Evolutionary conservation across 2,113 vertebrate genomes (phyloP).

Genomic region (Crotalus horridus): DNA sequence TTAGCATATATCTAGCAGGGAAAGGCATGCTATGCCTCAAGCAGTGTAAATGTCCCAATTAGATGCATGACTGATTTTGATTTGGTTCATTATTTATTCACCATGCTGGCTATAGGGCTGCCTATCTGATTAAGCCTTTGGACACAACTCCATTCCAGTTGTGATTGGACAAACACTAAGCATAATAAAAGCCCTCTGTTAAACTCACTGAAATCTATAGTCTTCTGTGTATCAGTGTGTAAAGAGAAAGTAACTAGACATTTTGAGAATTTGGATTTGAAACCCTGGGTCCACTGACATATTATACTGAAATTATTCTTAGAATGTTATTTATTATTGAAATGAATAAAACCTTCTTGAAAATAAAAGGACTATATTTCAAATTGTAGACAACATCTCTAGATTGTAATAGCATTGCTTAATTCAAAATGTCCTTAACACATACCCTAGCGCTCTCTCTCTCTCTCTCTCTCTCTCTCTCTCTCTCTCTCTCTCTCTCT

Average conservation of each 20-base stretch:
- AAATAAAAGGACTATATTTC: not conserved
- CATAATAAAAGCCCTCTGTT: constrained; percentile 17
- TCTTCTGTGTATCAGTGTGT: not conserved
- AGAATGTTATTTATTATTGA: not conserved
- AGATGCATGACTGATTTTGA: constrained; percentile 75
- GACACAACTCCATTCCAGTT: constrained; percentile 50
- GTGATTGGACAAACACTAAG: constrained; percentile 37
- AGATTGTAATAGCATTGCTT: not conserved
- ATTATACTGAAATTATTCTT: not conserved
- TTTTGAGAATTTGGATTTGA: constrained; percentile 2
- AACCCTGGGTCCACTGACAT: not conserved
- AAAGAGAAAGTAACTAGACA: not conserved
- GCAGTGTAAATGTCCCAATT: constrained; percentile 76
- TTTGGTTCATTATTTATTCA: constrained; percentile 75
- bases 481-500: too few relatives aligned
- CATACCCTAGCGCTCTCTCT: not conserved
- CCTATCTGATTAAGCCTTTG: constrained; percentile 60
- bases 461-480: not conserved
- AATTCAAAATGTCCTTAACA: not conserved
- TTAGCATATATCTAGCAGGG: constrained; percentile 63
- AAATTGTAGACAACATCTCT: not conserved
- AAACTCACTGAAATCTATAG: not conserved
- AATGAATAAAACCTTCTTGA: not conserved
- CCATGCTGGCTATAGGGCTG: constrained; percentile 63
- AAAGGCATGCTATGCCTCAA: constrained; percentile 66